Evolutionary conservation across 37 sponge, comb jelly and placozoan genomes (phyloP).

Genomic region (Chondrilla cf. caribensis): DNA sequence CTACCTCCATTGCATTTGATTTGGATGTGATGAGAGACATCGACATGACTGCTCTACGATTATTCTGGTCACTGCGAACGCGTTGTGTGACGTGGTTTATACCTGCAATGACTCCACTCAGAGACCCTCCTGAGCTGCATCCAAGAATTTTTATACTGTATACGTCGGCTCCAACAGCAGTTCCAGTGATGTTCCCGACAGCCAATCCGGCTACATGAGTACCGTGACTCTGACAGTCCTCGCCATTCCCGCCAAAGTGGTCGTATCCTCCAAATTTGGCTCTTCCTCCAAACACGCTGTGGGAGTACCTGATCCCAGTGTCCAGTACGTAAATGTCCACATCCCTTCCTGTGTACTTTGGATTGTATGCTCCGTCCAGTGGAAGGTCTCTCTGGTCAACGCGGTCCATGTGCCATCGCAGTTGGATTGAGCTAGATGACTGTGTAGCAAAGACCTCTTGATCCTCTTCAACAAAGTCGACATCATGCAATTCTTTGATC

Average conservation of each 20-base stretch:
- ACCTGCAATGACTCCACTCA: conserved; percentile 40
- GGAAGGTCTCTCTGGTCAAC: conserved; percentile 4
- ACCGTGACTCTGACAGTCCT: conserved; percentile 70
- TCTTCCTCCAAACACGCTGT: conserved; percentile 23
- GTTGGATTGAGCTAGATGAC: neutral
- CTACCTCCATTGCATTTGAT: conserved; percentile 30
- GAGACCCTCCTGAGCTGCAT: conserved; percentile 43
- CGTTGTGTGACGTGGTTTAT: conserved; percentile 32
- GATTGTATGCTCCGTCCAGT: conserved; percentile 6
- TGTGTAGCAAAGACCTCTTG: neutral
- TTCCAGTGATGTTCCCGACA: conserved; percentile 52
- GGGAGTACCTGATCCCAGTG: conserved; percentile 31
- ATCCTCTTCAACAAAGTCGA: neutral
- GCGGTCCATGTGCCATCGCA: conserved; percentile 7
- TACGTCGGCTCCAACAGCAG: conserved; percentile 38
- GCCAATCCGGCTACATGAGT: conserved; percentile 70
- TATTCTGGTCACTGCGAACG: neutral
- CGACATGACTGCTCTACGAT: conserved; percentile 50
- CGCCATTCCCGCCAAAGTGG: conserved; percentile 24
- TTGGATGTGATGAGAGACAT: conserved; percentile 45
- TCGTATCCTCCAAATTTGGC: conserved; percentile 32
- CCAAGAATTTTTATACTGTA: conserved; percentile 63
- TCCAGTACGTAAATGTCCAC: conserved; percentile 36
- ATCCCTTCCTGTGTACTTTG: conserved; percentile 11
- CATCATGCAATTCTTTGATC: neutral